Conservation (phyloP, 2,797 vertebrate species). For the Cirrhinus molitorella region DNA sequence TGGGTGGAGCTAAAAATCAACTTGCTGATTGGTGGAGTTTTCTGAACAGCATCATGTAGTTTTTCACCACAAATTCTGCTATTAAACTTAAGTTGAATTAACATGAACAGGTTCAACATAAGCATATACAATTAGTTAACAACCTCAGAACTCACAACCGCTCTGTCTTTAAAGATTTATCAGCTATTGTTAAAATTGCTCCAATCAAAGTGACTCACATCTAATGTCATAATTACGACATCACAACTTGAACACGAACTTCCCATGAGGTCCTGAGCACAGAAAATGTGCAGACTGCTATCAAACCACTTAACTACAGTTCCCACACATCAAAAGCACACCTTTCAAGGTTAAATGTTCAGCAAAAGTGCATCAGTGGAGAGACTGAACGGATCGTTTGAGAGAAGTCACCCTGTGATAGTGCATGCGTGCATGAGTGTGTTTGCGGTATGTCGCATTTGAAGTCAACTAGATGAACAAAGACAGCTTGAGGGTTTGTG, state of each 20-base stretch:
- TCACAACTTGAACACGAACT: not conserved
- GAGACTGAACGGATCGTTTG: not conserved
- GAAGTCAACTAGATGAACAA: not conserved
- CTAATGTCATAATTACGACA: not conserved
- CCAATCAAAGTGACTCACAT: not conserved
- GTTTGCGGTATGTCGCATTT: conserved; percentile 1
- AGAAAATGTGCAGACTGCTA: not conserved
- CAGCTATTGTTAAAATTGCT: not conserved
- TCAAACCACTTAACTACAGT: not conserved
- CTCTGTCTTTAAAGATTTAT: not conserved
- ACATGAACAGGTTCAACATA: not conserved
- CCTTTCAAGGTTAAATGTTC: conserved; percentile 25
- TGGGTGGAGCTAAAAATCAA: too few relatives aligned
- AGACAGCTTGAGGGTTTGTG: conserved; percentile 2
- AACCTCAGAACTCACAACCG: too few relatives aligned
- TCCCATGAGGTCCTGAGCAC: not conserved
- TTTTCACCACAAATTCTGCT: not conserved
- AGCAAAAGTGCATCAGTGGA: not conserved
- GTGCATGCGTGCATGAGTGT: conserved; percentile 13
- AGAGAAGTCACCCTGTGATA: not conserved
- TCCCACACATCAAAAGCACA: conserved; percentile 14
- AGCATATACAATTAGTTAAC: not conserved
- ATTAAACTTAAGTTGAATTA: not conserved
- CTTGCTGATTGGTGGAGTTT: not conserved
- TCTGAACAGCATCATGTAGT: not conserved